phyloP scores from a whole-genome alignment of 2,113 vertebrate genomes.

The Holacanthus passer region DNA sequence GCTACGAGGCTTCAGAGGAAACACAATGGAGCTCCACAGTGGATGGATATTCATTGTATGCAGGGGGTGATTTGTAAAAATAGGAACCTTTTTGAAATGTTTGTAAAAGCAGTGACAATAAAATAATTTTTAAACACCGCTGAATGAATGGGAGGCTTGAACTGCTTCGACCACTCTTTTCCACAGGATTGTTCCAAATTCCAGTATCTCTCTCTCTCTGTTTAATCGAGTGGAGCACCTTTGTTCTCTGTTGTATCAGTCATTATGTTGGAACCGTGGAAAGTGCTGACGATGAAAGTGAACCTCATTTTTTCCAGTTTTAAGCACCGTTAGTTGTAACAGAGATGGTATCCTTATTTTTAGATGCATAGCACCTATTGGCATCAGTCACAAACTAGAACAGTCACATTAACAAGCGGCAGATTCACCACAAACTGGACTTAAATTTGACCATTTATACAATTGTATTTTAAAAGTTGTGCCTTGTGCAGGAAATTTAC shows the following conservation, averaged over 20 bases:
- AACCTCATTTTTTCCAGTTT: not conserved
- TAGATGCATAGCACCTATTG: not conserved
- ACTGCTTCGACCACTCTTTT: constrained; percentile 3
- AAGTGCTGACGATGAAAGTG: not conserved
- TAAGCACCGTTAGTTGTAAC: not conserved
- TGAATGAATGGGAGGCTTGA: constrained; percentile 19
- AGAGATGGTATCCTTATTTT: constrained; percentile 1
- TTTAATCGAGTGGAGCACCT: not conserved
- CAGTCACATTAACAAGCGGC: not conserved
- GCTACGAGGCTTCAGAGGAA: constrained; percentile 47
- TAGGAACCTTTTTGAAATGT: not conserved
- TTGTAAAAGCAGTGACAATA: constrained; percentile 24
- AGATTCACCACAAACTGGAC: not conserved
- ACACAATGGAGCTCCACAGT: constrained; percentile 64
- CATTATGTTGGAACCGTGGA: constrained; percentile 9
- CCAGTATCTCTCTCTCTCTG: not conserved
- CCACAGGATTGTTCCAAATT: not conserved
- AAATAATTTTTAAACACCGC: not conserved
- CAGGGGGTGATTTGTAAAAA: constrained; percentile 18
- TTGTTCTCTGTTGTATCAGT: constrained; percentile 7
- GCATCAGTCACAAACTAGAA: not conserved
- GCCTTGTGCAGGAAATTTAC: not conserved
- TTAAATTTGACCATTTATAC: not conserved
- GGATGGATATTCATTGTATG: constrained; percentile 29
- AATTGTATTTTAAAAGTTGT: not conserved